These are phyloP conservation scores for Pterocles orientalis DNA, from an alignment of 2,113 vertebrate genomes.

Conservation along the genomic window DNA sequence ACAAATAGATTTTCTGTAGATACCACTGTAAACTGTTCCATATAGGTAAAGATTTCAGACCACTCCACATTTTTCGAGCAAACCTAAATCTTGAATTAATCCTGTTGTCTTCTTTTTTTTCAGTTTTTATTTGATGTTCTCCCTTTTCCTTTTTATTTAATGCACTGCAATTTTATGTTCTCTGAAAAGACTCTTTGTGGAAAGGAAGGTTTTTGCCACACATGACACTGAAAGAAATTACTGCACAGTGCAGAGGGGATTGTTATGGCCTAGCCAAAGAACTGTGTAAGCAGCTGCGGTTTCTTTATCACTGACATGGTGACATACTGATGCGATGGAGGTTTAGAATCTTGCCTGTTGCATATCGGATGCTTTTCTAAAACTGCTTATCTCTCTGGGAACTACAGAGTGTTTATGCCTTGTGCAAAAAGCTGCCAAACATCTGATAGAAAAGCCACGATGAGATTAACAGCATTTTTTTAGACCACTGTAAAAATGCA, in stretches of 20 bases:
- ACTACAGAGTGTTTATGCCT: neutral
- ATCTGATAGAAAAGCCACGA: neutral
- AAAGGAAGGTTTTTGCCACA: neutral
- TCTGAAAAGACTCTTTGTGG: neutral
- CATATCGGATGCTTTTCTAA: neutral
- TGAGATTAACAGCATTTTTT: conserved; percentile 4
- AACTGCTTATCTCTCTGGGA: neutral
- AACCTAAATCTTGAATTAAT: neutral
- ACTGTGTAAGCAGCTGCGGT: neutral
- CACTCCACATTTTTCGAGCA: neutral
- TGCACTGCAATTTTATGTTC: neutral
- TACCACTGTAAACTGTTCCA: neutral
- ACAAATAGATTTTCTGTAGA: neutral
- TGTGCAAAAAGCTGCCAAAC: neutral
- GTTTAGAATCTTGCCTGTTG: neutral
- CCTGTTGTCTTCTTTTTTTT: neutral
- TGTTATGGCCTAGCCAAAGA: neutral
- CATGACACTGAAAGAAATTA: neutral
- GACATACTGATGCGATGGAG: neutral
- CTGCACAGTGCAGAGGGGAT: neutral
- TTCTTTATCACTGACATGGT: neutral
- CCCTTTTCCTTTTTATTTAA: neutral
- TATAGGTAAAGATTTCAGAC: neutral
- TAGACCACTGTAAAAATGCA: neutral
- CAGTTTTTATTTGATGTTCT: neutral